Evolutionary conservation across 2,888 invertebrate species (phyloP).

Genomic region (Pimpla rufipes): DNA sequence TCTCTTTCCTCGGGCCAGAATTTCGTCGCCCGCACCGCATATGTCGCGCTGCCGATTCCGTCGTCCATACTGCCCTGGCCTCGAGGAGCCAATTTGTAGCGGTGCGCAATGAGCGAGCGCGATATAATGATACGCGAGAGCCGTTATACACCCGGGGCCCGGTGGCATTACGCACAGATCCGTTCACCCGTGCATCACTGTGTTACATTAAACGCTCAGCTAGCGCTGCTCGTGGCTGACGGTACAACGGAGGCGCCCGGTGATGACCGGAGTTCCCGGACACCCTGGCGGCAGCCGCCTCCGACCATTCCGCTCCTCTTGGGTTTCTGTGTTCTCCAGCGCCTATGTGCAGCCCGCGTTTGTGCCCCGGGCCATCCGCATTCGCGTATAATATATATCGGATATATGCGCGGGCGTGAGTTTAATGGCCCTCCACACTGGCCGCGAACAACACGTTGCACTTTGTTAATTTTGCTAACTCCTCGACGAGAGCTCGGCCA

Average conservation of each 20-base stretch:
- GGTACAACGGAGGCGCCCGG: background rate
- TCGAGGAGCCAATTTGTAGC: conserved; percentile 74
- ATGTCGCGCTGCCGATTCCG: background rate
- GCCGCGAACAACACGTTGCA: background rate
- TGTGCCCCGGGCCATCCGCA: conserved; percentile 15
- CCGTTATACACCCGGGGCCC: conserved; percentile 39
- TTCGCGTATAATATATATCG: conserved; percentile 34
- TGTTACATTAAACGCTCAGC: conserved; percentile 69
- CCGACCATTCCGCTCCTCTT: conserved; percentile 15
- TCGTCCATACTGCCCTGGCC: background rate
- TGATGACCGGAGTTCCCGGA: conserved; percentile 25
- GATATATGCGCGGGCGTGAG: background rate
- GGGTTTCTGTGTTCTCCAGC: background rate
- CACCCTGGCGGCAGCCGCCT: conserved; percentile 1
- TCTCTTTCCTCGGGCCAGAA: background rate
- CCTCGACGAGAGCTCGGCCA: background rate
- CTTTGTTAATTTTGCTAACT: conserved; percentile 11
- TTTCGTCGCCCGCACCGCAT: background rate
- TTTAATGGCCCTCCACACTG: conserved; percentile 5
- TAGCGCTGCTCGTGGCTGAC: background rate
- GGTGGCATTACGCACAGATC: conserved; percentile 26
- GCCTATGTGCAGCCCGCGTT: too few species aligned
- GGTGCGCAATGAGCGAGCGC: conserved; percentile 69
- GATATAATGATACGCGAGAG: conserved; percentile 70
- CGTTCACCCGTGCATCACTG: conserved; percentile 65